phyloP scores from a whole-genome alignment of 2,113 vertebrate species.

The Thamnaconus septentrionalis region DNA sequence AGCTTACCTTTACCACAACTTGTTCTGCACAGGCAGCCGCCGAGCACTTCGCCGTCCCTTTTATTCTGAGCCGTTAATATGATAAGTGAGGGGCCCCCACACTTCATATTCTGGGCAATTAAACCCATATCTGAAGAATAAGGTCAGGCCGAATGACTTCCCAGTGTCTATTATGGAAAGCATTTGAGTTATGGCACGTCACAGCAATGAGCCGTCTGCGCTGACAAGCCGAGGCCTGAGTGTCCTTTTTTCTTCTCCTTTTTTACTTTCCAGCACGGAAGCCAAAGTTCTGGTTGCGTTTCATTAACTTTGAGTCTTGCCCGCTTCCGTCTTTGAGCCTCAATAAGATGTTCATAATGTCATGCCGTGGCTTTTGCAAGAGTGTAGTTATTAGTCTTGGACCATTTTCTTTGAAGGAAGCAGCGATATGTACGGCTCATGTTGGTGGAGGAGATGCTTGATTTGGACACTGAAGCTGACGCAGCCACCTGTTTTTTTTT shows the following conservation, averaged over 20 bases:
- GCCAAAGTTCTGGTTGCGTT: too few species aligned
- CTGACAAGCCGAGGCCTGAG: constrained; percentile 16
- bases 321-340: too few species aligned
- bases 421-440: too few species aligned
- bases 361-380: too few species aligned
- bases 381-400: too few species aligned
- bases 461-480: too few species aligned
- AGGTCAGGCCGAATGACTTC: constrained; percentile 60
- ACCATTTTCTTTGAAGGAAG: too few species aligned
- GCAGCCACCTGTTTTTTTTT: too few species aligned
- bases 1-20: constrained; percentile 53
- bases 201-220: constrained; percentile 36
- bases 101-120: constrained; percentile 71
- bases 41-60: constrained; percentile 53
- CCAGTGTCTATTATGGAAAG: constrained; percentile 60
- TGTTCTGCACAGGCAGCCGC: constrained; percentile 34
- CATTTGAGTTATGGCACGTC: constrained; percentile 48
- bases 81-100: constrained; percentile 66
- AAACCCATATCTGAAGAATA: constrained; percentile 63
- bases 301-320: too few species aligned
- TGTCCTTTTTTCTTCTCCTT: background rate
- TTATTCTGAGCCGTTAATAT: constrained; percentile 65
- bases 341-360: too few species aligned
- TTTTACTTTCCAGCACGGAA: too few species aligned
- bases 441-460: too few species aligned